Base-by-base conservation (phyloP, 2,113 vertebrate species). In the Esox niger region DNA sequence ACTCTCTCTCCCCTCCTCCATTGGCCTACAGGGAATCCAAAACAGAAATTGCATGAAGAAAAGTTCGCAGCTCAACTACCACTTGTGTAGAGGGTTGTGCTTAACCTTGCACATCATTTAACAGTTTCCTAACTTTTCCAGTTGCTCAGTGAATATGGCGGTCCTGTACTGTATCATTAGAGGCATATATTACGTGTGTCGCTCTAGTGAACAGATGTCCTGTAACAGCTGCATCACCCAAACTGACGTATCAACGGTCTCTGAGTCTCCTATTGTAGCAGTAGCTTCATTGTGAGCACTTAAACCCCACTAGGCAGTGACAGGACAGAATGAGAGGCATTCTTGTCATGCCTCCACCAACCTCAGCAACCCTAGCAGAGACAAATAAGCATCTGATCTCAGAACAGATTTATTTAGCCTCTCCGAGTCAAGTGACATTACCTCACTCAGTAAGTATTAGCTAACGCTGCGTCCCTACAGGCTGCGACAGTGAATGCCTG, bases 381-480 rank as follows among this genome's bases (percentile, higher is more conserved):
- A 59, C 64, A 59, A 63, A 80, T 38, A 77, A 59, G 38, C 52
- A 57, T 64, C 77, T 21, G 46, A 74, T 63, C 69, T 32, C 59
- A 72, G 64, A 63, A 76, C 66, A 35, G 13, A 38, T 43, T 27
- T 59, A 38, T 43, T 27, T 59, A 54, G 57, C 65, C 49, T 47
- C 80, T 74, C 79, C 68, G 46, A 82, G 79, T n/a, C 68, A 52
- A 84, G 79, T n/a, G 69, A 30, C 33, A 64, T 87, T 77, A 82
- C 57, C 70, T 84, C 81, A 79, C 64, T 10, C 58, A 25, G 0
- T 43, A 82, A 52, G 67, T 83, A 77, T 81, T 68, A 79, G 49
- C 32, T 23, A 8, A 61, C 69, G 20, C 59, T 6, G 68, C 74
- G 65, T 3, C 25, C 55, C 62, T 65, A 71, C 62, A 79, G 66